Percentiles rank a stretch among this genome's conserved stretches.
phyloP scores from a whole-genome alignment of 1,140 invertebrate genomes.

The Brachionus sp. region DNA sequence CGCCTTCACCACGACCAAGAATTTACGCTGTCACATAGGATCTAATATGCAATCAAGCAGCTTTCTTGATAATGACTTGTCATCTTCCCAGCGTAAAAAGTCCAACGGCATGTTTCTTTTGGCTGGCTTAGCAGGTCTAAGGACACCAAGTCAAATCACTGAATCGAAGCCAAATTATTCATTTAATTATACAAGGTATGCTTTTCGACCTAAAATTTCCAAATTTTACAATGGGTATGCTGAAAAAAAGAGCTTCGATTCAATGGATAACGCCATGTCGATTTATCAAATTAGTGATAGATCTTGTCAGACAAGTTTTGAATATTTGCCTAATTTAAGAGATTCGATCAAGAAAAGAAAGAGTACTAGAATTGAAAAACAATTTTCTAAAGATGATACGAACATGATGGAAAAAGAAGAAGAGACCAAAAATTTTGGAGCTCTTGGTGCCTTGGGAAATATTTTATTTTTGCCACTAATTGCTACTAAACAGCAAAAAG shows the following conservation, averaged over 20 bases:
- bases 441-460: not conserved
- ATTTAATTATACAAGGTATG: not conserved
- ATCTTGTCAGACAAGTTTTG: constrained; percentile 39
- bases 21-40: constrained; percentile 75
- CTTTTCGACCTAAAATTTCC: not conserved
- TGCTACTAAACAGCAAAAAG: not conserved
- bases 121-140: not conserved
- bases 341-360: not conserved
- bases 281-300: constrained; percentile 30
- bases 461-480: constrained; percentile 2
- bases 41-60: constrained; percentile 47
- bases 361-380: not conserved
- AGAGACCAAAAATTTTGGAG: not conserved
- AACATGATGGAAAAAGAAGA: not conserved
- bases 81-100: not conserved
- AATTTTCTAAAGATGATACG: not conserved
- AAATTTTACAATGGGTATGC: not conserved
- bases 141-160: not conserved
- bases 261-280: not conserved
- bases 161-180: not conserved
- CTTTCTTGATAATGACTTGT: not conserved
- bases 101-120: not conserved
- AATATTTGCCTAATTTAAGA: not conserved
- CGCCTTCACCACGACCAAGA: constrained; percentile 70
- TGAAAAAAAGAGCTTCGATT: not conserved